Base-by-base conservation (phyloP, 2,113 vertebrate genomes). In the Thinocorus orbignyianus region DNA sequence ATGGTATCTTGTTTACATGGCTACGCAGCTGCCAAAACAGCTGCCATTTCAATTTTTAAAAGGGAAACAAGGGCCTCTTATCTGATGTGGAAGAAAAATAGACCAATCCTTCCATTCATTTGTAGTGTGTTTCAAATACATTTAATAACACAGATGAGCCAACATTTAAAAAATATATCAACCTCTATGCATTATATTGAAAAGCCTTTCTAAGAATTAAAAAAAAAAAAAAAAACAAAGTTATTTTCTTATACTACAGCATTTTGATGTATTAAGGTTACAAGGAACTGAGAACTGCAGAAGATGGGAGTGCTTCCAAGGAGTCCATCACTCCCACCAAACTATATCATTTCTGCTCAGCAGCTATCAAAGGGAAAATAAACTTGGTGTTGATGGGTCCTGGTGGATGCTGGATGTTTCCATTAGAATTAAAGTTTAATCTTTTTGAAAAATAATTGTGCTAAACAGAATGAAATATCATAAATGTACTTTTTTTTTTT, bases 11-110 rank as follows among this genome's bases (percentile, higher is more conserved):
- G 86, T 97, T 97, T 98, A 97, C 81, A 78, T 84, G 88, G 68
- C 70, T 93, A 81, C 95, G 84, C 83, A 97, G 90, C 82, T 97
- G 91, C 83, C 96, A 95, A 98, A 97, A 96, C 91, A 96, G 86
- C 89, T 88, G 76, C 84, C 90, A 97, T 96, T 97, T 96, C 69
- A 82, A 35, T 91, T 95, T 93, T 95, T 90, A 87, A 77, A 89
- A 93, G 92, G 58, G 72, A 96, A 98, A 95, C 62, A 89, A 97
- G 26, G 86, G 77, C 58, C 78, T 96, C 91, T 95, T 96, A 97
- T 97, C 88, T 92, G 65, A 78, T 66, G 16, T 72, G 41, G 57
- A 85, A 87, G 86, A 95, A 96, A 97, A 97, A 82, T 58, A 92
- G 86, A 79, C 91, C 13, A 12, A 80, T 88, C 69, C 62, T 79